Conservation (phyloP, 2,888 invertebrate genomes). For the Torymus texanus region DNA sequence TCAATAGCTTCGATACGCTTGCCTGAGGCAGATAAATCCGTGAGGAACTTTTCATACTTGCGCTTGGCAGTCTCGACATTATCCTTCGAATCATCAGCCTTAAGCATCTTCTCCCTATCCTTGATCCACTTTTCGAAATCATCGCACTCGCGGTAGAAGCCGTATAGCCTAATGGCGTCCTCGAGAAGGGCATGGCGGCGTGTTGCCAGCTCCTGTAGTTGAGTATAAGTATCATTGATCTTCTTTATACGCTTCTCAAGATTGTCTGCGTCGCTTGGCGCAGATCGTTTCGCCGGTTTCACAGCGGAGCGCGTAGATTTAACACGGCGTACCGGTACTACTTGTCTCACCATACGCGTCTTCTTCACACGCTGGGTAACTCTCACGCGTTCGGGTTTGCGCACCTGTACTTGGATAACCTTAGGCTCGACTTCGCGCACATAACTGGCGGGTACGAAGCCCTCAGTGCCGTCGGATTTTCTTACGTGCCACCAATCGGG, state of each 20-base stretch:
- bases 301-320: slow-evolving; percentile 75
- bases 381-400: slow-evolving; percentile 89
- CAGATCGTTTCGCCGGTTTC: slow-evolving; percentile 69
- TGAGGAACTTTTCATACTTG: slow-evolving; percentile 97
- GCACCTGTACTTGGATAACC: slow-evolving; percentile 84
- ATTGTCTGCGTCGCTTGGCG: slow-evolving; percentile 82
- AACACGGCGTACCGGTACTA: slow-evolving; percentile 85
- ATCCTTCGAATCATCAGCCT: slow-evolving; percentile 88
- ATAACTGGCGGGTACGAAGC: slow-evolving; percentile 98
- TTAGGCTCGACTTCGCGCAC: slow-evolving; percentile 94
- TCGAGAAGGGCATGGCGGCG: slow-evolving; percentile 89
- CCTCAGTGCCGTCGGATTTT: slow-evolving; percentile 92
- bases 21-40: slow-evolving; percentile 95
- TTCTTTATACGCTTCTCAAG: slow-evolving; percentile 87
- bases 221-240: slow-evolving; percentile 88
- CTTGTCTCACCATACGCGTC: slow-evolving; percentile 90
- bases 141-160: slow-evolving; percentile 97
- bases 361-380: slow-evolving; percentile 92
- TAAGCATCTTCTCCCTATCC: slow-evolving; percentile 92
- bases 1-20: slow-evolving; percentile 94
- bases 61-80: slow-evolving; percentile 94
- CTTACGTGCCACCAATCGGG: slow-evolving; percentile 99
- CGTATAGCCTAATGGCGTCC: slow-evolving; percentile 93
- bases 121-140: slow-evolving; percentile 98
- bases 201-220: slow-evolving; percentile 87